A percentile compares a stretch with the other conserved stretches of the same genome.
Conservation (phyloP, 2,797 vertebrate genomes). For the Urophycis tenuis region DNA sequence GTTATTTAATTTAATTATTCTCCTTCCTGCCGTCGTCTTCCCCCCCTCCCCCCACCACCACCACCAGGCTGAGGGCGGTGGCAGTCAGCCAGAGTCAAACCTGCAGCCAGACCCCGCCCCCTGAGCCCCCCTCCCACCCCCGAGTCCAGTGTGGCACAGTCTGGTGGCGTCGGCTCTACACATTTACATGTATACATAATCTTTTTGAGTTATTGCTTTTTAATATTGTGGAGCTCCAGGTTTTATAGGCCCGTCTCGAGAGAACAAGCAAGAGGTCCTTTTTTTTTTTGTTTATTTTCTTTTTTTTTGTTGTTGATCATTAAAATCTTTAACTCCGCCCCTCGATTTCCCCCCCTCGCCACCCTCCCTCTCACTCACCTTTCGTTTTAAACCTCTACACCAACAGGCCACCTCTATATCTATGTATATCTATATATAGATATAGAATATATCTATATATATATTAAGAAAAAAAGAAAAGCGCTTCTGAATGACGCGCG, state of each 20-base stretch:
- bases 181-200: conserved; percentile 20
- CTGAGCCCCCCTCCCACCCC: too few species aligned
- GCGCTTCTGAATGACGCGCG: conserved; percentile 48
- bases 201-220: conserved; percentile 36
- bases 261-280: conserved; percentile 12
- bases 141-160: conserved; percentile 36
- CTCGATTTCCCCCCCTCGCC: conserved; percentile 5
- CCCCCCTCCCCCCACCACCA: too few species aligned
- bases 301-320: too few species aligned
- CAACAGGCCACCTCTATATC: conserved; percentile 36
- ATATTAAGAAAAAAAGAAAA: too few species aligned
- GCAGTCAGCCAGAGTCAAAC: conserved; percentile 18
- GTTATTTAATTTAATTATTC: conserved; percentile 32
- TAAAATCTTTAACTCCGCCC: conserved; percentile 28
- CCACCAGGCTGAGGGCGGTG: background rate
- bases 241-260: conserved; percentile 26
- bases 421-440: too few species aligned
- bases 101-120: conserved; percentile 38
- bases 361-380: conserved; percentile 8
- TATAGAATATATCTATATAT: too few species aligned
- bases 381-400: conserved; percentile 39
- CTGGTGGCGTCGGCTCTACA: conserved; percentile 43
- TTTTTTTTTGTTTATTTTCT: too few species aligned
- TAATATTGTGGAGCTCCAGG: conserved; percentile 30
- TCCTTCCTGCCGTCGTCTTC: conserved; percentile 39